phyloP scores from a whole-genome alignment of 2,888 invertebrate species.

The Sarcophaga subvicina region DNA sequence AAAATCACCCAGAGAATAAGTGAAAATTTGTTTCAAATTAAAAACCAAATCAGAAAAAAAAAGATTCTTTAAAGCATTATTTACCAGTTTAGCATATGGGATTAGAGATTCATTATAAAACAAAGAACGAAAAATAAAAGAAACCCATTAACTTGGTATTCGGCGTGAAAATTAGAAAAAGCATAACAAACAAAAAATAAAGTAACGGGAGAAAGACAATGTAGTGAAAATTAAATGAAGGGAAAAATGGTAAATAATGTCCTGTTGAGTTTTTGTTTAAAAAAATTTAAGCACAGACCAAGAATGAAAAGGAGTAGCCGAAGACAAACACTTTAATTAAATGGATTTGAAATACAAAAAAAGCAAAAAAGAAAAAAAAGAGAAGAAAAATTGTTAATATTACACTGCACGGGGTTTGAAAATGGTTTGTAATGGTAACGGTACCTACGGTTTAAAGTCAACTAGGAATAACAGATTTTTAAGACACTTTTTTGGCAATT shows the following conservation, averaged over 20 bases:
- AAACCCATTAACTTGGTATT: neutral
- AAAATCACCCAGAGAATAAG: conserved; percentile 40
- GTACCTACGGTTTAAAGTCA: no score
- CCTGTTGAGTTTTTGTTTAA: conserved; percentile 40
- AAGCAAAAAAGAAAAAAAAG: neutral
- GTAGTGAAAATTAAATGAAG: conserved; percentile 22
- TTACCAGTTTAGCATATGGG: conserved; percentile 46
- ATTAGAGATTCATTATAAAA: conserved; percentile 8
- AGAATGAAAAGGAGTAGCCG: neutral
- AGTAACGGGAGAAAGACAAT: conserved; percentile 14
- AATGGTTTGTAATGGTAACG: neutral
- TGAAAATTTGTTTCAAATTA: conserved; percentile 54
- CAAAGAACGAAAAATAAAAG: neutral
- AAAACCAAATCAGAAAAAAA: conserved; percentile 7
- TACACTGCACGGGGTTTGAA: neutral
- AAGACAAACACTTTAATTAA: conserved; percentile 52
- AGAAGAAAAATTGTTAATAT: neutral
- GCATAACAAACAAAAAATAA: conserved; percentile 10
- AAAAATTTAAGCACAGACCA: neutral
- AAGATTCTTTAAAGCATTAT: conserved; percentile 26
- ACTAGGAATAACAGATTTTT: no score
- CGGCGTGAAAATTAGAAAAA: neutral
- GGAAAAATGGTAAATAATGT: conserved; percentile 26
- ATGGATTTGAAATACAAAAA: conserved; percentile 46
- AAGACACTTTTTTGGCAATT: no score